A percentile compares a stretch with the other conserved stretches of the same genome.
Evolutionary conservation across 2,888 invertebrate species (phyloP).

Genomic region (Drosophila bunnanda): DNA sequence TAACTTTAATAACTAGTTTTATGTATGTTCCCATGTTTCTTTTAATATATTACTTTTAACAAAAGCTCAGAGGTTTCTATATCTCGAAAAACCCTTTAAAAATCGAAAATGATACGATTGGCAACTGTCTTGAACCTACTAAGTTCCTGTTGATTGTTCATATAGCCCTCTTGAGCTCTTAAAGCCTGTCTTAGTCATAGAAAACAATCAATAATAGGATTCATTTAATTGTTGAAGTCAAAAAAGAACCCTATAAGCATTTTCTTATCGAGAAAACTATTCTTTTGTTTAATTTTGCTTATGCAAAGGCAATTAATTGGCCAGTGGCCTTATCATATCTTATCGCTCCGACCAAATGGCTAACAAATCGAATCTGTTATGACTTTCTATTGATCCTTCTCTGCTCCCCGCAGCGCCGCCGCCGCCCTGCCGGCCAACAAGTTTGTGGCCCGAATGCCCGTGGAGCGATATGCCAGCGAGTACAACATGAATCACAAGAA

Average conservation of each 20-base stretch:
- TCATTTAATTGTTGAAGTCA: not conserved
- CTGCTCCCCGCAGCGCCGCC: slow-evolving; percentile 1
- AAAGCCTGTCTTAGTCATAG: slow-evolving; percentile 7
- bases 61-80: not conserved
- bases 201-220: not conserved
- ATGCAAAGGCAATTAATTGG: slow-evolving; percentile 1
- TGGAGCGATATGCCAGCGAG: slow-evolving; percentile 89
- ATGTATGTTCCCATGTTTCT: not conserved
- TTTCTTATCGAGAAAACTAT: not conserved
- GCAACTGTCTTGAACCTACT: not conserved
- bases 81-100: too few relatives aligned
- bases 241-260: not conserved
- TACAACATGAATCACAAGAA: slow-evolving; percentile 95
- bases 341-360: not conserved
- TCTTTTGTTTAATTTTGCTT: slow-evolving; percentile 6
- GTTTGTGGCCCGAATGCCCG: slow-evolving; percentile 87
- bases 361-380: not conserved
- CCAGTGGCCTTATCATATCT: slow-evolving; percentile 5
- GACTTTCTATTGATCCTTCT: not conserved
- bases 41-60: too few relatives aligned
- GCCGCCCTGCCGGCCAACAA: slow-evolving; percentile 55
- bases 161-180: not conserved
- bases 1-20: not conserved
- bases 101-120: not conserved
- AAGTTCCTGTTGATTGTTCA: not conserved